Evolutionary conservation across 2,797 vertebrate species (phyloP).

Genomic region (Lates japonicus): DNA sequence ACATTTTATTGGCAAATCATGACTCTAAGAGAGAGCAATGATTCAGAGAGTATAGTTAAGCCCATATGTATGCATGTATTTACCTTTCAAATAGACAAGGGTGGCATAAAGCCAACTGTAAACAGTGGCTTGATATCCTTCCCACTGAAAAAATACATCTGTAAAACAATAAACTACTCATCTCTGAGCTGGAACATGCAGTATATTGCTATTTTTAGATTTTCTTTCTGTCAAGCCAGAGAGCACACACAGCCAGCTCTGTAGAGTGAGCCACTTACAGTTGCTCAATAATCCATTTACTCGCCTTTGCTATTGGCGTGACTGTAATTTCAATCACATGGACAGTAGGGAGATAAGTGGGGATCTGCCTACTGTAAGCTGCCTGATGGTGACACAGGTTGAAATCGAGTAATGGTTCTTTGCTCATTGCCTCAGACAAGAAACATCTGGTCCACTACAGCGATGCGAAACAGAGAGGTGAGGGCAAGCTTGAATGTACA

Average conservation of each 20-base stretch:
- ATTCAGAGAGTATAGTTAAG: slow-evolving; percentile 11
- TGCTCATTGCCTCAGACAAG: slow-evolving; percentile 52
- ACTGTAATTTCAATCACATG: slow-evolving; percentile 76
- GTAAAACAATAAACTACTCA: slow-evolving; percentile 38
- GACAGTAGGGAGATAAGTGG: slow-evolving; percentile 68
- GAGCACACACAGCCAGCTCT: slow-evolving; percentile 56
- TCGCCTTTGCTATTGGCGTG: slow-evolving; percentile 71
- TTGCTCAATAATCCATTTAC: slow-evolving; percentile 82
- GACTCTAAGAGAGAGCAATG: slow-evolving; percentile 9
- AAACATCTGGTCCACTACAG: slow-evolving; percentile 47
- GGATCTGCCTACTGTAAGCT: slow-evolving; percentile 60
- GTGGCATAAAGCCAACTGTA: slow-evolving; percentile 7
- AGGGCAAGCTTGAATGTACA: slow-evolving; percentile 1
- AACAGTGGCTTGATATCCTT: slow-evolving; percentile 33
- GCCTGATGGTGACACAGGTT: slow-evolving; percentile 61
- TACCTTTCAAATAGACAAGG: slow-evolving; percentile 7
- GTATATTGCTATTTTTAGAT: slow-evolving; percentile 50
- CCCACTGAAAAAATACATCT: slow-evolving; percentile 17
- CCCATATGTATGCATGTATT: slow-evolving; percentile 3
- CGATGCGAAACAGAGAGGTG: slow-evolving; percentile 50
- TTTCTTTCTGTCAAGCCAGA: slow-evolving; percentile 44
- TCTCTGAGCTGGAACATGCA: slow-evolving; percentile 47
- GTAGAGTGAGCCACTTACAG: slow-evolving; percentile 64
- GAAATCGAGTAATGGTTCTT: slow-evolving; percentile 66
- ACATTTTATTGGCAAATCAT: slow-evolving; percentile 9